phyloP scores from a whole-genome alignment of 2,888 invertebrate species.

The Hydrotaea cyrtoneurina region DNA sequence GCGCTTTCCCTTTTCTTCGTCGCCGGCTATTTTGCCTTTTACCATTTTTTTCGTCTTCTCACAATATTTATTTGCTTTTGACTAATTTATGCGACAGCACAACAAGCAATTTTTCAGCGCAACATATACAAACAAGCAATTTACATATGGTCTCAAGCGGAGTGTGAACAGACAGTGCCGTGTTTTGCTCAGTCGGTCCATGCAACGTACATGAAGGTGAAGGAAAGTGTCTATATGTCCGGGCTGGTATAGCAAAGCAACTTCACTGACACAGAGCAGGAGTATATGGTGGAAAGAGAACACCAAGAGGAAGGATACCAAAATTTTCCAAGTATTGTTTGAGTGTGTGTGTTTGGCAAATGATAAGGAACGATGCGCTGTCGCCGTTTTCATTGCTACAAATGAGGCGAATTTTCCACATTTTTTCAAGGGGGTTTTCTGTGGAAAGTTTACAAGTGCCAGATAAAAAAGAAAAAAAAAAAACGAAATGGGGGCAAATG shows the following conservation, averaged over 20 bases:
- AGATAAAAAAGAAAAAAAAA: constrained; percentile 8
- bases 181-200: no score
- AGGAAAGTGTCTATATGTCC: no score
- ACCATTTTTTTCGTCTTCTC: not conserved
- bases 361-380: not conserved
- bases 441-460: not conserved
- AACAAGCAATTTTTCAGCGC: constrained; percentile 53
- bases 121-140: constrained; percentile 23
- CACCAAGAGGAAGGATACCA: not conserved
- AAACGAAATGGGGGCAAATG: constrained; percentile 42
- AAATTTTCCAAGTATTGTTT: not conserved
- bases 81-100: constrained; percentile 79
- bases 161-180: no score
- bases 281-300: no score
- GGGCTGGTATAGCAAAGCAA: no score
- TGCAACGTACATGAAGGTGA: no score
- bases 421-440: not conserved
- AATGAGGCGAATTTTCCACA: not conserved
- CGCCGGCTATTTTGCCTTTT: not conserved
- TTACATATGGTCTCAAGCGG: constrained; percentile 35
- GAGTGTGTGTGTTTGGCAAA: not conserved
- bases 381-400: no score
- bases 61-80: constrained; percentile 42
- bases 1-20: not conserved
- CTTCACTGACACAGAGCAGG: not conserved